Evolutionary conservation across 2,797 vertebrate species (phyloP).

Genomic region (Rachycentron canadum): DNA sequence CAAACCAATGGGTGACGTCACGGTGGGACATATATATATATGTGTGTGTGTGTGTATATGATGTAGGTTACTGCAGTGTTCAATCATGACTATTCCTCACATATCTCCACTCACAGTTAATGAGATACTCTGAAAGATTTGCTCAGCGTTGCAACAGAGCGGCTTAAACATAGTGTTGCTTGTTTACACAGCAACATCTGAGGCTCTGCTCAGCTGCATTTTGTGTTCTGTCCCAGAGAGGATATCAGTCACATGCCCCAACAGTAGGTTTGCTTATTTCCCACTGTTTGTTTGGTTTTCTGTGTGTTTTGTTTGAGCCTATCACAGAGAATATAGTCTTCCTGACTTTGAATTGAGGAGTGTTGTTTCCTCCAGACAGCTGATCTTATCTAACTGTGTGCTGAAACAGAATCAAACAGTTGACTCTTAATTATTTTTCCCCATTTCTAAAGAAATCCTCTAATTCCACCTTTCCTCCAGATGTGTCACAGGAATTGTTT

Average conservation of each 20-base stretch:
- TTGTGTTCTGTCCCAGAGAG: neutral
- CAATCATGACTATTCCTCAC: too few relatives aligned
- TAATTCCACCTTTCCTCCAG: neutral
- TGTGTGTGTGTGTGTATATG: too few relatives aligned
- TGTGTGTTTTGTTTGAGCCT: conserved; percentile 14
- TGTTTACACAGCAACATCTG: conserved; percentile 1
- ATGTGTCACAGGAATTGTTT: neutral
- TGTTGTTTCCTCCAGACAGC: neutral
- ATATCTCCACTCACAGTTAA: neutral
- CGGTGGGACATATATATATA: too few relatives aligned
- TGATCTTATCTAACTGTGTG: neutral
- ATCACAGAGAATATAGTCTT: conserved; percentile 3
- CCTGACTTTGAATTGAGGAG: conserved; percentile 9
- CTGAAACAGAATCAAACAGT: neutral
- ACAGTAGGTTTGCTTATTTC: conserved; percentile 1
- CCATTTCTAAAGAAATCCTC: neutral
- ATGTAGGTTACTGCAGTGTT: too few relatives aligned
- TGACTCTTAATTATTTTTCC: neutral
- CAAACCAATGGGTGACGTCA: too few relatives aligned
- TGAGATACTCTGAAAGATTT: neutral
- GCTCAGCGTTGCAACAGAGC: neutral
- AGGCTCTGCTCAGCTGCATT: neutral
- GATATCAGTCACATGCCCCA: conserved; percentile 6
- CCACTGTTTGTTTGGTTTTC: conserved; percentile 11
- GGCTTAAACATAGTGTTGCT: neutral